Base-by-base conservation (phyloP, 2,797 vertebrate genomes). In the Sphaeramia orbicularis region DNA sequence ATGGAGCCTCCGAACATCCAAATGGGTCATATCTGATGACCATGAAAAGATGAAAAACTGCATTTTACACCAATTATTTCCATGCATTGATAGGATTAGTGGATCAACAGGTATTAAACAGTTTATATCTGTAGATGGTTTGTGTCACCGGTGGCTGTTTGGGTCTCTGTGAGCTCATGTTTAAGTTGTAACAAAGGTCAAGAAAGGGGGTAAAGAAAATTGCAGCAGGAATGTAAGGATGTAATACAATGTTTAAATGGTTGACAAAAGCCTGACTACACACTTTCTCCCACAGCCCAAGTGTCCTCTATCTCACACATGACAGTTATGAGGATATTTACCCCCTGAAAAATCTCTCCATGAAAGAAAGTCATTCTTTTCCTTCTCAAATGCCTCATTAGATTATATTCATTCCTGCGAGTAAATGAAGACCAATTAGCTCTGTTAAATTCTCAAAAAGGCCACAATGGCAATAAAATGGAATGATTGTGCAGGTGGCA, bases 401-500 rank as follows among this genome's bases (percentile, higher is more conserved):
- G 37, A 68, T 80, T 60, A 61, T 15, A 72, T 71, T 52, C 18
- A 65, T 70, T 59, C 58, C 42, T 56, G 57, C 14, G 13, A 78
- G 57, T 80, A 74, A 86, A 83, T 85, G 76, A 84, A 78, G 63
- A 89, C 71, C 51, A 85, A 82, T 87, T 80, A 84, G 70, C 52
- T 63, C 24, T 15, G 53, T 62, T 77, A 79, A 71, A 72, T 74
- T 54, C 60, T 83, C 71, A 67, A 59, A 87, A 88, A 78, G 78
- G 84, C 78, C 83, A 86, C 62, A 8, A 3, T 40, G 53, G 71
- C 77, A 67, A 73, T 85, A 83, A 88, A 84, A 74, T 68, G 76
- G 71, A 88, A 21, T 55, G 65, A 83, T 79, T 77, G 72, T 47
- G 63, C 72, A 81, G 74, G 82, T 80, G 79, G 78, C 50, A 74